Evolutionary conservation across 2,888 invertebrate genomes (phyloP).

Genomic region (Criorhina ranunculi): DNA sequence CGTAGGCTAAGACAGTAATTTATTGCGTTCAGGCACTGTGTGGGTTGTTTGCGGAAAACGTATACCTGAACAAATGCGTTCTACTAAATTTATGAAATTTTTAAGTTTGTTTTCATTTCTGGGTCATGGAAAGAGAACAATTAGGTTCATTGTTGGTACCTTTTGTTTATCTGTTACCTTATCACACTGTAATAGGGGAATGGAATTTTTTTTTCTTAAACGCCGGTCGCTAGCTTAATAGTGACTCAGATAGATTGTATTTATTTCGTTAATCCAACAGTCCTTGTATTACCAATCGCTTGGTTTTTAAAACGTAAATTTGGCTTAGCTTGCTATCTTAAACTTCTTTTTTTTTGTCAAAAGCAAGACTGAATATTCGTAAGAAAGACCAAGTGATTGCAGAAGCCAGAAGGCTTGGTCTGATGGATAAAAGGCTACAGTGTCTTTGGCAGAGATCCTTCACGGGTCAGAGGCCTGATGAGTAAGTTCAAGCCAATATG

Average conservation of each 20-base stretch:
- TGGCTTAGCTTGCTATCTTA: too few species aligned
- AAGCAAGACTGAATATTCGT: too few species aligned
- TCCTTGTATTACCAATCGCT: too few species aligned
- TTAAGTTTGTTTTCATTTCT: constrained; percentile 15
- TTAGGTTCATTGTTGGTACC: constrained; percentile 1
- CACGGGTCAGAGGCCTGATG: too few species aligned
- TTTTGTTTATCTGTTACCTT: neutral
- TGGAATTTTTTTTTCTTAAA: constrained; percentile 23
- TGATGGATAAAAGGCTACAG: too few species aligned
- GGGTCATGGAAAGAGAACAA: constrained; percentile 20
- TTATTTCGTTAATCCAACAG: neutral
- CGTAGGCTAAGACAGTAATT: neutral
- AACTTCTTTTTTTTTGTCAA: too few species aligned
- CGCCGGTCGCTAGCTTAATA: neutral
- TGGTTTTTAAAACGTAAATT: too few species aligned
- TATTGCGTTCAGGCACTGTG: neutral
- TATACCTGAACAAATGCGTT: neutral
- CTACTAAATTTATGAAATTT: constrained; percentile 8
- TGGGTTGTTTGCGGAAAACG: constrained; percentile 1
- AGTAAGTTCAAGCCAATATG: too few species aligned
- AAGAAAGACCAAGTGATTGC: too few species aligned
- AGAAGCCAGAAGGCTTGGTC: too few species aligned
- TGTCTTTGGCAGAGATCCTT: too few species aligned
- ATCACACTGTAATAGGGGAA: neutral
- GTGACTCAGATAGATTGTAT: neutral